A percentile compares a stretch with the other conserved stretches of the same genome.
phyloP scores from a whole-genome alignment of 2,888 invertebrate genomes.

The Nymphalis c-album region DNA sequence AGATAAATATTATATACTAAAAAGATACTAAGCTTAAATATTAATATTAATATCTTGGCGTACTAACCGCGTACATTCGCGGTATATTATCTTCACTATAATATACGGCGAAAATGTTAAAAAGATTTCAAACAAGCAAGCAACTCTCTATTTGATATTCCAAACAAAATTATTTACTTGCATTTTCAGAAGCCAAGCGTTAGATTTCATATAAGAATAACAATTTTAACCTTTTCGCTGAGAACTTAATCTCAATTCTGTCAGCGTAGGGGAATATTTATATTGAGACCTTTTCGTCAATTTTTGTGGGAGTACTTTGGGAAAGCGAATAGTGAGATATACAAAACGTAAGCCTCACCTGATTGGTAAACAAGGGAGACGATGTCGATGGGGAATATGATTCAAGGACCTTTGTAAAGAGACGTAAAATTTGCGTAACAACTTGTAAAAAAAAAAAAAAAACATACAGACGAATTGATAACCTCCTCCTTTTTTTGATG shows the following conservation, averaged over 20 bases:
- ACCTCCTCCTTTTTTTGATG: no score
- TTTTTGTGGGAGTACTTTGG: slow-evolving; percentile 17
- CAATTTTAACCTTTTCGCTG: slow-evolving; percentile 19
- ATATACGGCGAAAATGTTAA: background rate
- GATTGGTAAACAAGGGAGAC: slow-evolving; percentile 20
- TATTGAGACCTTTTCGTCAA: slow-evolving; percentile 28
- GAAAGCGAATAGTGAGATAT: slow-evolving; percentile 18
- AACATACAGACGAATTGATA: no score
- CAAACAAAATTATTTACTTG: slow-evolving; percentile 4
- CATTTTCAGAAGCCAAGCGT: slow-evolving; percentile 6
- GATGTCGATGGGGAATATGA: background rate
- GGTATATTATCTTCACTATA: no score
- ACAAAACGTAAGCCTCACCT: slow-evolving; percentile 24
- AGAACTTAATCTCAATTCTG: slow-evolving; percentile 34
- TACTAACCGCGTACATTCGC: no score
- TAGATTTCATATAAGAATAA: slow-evolving; percentile 9
- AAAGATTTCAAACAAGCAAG: background rate
- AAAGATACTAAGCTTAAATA: no score
- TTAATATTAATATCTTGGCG: no score
- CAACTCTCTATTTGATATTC: background rate
- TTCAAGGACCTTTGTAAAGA: background rate
- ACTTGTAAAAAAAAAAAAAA: no score
- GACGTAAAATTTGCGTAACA: background rate
- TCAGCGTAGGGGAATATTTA: slow-evolving; percentile 35
- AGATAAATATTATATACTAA: no score